phyloP scores from a whole-genome alignment of 2,797 vertebrate genomes.

The Anguilla marmorata region DNA sequence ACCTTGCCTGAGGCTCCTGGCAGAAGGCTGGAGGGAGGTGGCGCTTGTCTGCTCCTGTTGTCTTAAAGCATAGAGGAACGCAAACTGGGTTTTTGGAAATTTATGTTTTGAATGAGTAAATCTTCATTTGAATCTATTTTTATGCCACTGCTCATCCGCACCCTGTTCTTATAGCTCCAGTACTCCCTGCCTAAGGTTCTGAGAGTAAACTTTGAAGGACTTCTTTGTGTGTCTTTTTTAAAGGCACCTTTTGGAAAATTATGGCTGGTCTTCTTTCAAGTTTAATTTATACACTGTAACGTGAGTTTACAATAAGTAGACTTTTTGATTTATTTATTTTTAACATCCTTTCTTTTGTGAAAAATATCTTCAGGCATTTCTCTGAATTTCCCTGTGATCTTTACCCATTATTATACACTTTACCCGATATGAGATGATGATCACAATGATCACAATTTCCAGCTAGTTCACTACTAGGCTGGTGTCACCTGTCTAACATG shows the following conservation, averaged over 20 bases:
- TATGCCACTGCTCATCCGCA: neutral
- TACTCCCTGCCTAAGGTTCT: neutral
- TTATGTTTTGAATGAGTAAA: neutral
- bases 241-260: neutral
- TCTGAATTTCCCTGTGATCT: too few species aligned
- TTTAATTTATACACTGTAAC: neutral
- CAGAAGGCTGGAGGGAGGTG: neutral
- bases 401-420: too few species aligned
- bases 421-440: too few species aligned
- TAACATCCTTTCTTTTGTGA: too few species aligned
- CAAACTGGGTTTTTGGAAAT: neutral
- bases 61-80: neutral
- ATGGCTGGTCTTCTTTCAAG: neutral
- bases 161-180: neutral
- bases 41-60: conserved; percentile 12
- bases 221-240: neutral
- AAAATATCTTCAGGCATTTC: too few species aligned
- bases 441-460: too few species aligned
- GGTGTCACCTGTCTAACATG: neutral
- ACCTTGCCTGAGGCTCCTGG: neutral
- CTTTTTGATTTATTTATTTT: too few species aligned
- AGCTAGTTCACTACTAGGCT: neutral
- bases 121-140: neutral
- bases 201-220: neutral
- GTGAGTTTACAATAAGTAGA: too few species aligned